Conservation (phyloP, 2,113 vertebrate species). For the Bufo bufo region DNA sequence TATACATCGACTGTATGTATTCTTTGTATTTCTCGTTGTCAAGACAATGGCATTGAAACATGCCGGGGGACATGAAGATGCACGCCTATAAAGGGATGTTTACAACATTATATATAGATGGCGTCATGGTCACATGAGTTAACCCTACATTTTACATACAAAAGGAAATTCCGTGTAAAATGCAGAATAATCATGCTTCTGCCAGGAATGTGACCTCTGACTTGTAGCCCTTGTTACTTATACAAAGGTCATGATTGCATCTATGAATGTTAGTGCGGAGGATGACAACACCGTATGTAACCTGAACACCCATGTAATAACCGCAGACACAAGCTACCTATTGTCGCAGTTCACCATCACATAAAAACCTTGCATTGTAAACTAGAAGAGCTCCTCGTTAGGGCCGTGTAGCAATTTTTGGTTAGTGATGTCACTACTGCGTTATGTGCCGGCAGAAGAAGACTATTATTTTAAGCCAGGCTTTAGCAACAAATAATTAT, state of each 20-base stretch:
- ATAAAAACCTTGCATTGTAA: conserved; percentile 66
- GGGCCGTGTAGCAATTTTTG: conserved; percentile 68
- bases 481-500: conserved; percentile 67
- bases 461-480: conserved; percentile 60
- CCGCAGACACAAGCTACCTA: conserved; percentile 11
- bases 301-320: not conserved
- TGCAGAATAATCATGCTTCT: not conserved
- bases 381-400: conserved; percentile 63
- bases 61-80: conserved; percentile 44
- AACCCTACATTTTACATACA: conserved; percentile 11
- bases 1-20: not conserved
- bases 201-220: not conserved
- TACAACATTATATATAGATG: conserved; percentile 48
- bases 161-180: not conserved
- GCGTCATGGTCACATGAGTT: conserved; percentile 25
- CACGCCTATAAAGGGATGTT: conserved; percentile 39
- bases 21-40: conserved; percentile 46
- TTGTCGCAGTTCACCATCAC: conserved; percentile 42
- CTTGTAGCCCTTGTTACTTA: not conserved
- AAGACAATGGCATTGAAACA: conserved; percentile 25
- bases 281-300: not conserved
- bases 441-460: conserved; percentile 59
- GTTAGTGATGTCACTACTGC: conserved; percentile 62
- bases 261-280: not conserved
- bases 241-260: not conserved